Base-by-base conservation (phyloP, 2,888 invertebrate species). In the Craniophora ligustri region DNA sequence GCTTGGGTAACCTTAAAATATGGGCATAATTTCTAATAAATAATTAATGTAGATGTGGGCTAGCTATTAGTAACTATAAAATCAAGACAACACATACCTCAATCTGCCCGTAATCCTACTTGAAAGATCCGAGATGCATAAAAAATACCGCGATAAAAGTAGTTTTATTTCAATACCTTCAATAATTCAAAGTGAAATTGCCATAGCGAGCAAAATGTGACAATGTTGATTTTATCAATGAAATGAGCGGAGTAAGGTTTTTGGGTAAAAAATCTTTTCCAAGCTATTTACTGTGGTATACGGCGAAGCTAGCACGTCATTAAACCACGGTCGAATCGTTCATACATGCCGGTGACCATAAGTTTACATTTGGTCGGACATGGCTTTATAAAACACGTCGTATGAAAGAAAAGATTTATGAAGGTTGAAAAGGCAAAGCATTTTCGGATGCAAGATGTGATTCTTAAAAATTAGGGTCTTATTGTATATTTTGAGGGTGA, bases 191-290 rank as follows among this genome's bases (percentile, higher is more conserved):
- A 21, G 18, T 23, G 15, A 62, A 58, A 67, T 67, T 46, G 40
- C 40, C 35, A 62, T 51, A 56, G 58, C 64, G 53, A 40, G 30
- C 61, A 53, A 67, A 69, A 50, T 53, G 67, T 67, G 64, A 53
- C 63, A 57, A 67, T 67, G 72, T 77, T 63, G 79, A 79, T 77
- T 72, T 78, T 78, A 72, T 76, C 78, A 75, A 75, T 70, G 59
- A 73, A 72, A 68, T 56, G 70, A 70, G 67, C 51, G 46, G 46
- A 56, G 57, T 61, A 48, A 15, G 59, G 36, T 5, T 68, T 75
- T 69, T 68, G 48, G 58, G 56, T 57, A 42, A 63, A 74, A 73
- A 32, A 70, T 57, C 58, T 62, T 75, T 73, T 76, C 62, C 70
- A 55, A 70, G 70, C 72, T 72, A 76, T 78, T 76, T 78, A 67